These are phyloP conservation scores for Lepidochrysops patricia DNA, from an alignment of 2,888 invertebrate species.

Conservation along the genomic window DNA sequence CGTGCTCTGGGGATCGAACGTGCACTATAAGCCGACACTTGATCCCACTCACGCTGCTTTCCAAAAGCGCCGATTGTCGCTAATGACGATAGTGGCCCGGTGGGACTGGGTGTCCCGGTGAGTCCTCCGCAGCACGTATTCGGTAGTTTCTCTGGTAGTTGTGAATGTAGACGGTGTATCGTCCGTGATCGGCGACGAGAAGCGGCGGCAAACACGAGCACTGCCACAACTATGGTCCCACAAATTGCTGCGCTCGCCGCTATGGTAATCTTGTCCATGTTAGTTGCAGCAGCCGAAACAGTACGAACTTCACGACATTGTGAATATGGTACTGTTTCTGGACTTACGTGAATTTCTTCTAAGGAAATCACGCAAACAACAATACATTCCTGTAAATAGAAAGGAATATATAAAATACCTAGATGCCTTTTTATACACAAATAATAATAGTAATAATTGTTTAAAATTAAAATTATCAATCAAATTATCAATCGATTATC, in stretches of 20 bases:
- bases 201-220: slow-evolving; percentile 91
- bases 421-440: no score
- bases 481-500: no score
- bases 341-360: slow-evolving; percentile 90
- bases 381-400: slow-evolving; percentile 84
- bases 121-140: slow-evolving; percentile 85
- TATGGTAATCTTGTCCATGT: slow-evolving; percentile 96
- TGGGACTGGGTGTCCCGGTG: slow-evolving; percentile 83
- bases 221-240: slow-evolving; percentile 91
- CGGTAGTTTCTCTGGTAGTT: slow-evolving; percentile 81
- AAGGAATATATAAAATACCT: slow-evolving; percentile 8
- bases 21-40: slow-evolving; percentile 91
- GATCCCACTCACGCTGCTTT: slow-evolving; percentile 83
- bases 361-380: slow-evolving; percentile 94
- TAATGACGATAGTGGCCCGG: slow-evolving; percentile 85
- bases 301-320: slow-evolving; percentile 94
- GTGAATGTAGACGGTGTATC: slow-evolving; percentile 81
- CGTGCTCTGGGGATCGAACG: slow-evolving; percentile 91
- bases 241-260: slow-evolving; percentile 95
- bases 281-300: slow-evolving; percentile 85
- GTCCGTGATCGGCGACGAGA: slow-evolving; percentile 86
- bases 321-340: slow-evolving; percentile 87
- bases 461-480: no score
- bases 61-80: slow-evolving; percentile 90
- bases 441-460: no score